These are phyloP conservation scores for Lasioglossum figueresi DNA, from an alignment of 2,888 invertebrate species.

Conservation along the genomic window DNA sequence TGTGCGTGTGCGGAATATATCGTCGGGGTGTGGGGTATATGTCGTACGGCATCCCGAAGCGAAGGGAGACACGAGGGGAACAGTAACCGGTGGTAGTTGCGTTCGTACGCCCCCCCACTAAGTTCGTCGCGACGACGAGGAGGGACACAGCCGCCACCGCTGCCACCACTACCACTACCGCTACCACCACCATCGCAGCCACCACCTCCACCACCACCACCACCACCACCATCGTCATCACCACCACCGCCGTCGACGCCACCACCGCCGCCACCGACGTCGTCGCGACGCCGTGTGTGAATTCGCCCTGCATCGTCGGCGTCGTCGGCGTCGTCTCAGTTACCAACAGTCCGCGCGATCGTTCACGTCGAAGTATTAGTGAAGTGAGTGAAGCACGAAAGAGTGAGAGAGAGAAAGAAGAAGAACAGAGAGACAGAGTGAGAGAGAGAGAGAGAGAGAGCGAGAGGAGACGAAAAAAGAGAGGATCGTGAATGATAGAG, in stretches of 20 bases:
- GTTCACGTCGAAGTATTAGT: slow-evolving; percentile 69
- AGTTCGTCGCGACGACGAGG: slow-evolving; percentile 61
- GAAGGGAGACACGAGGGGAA: slow-evolving; percentile 46
- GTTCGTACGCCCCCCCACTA: slow-evolving; percentile 49
- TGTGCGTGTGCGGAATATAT: slow-evolving; percentile 34
- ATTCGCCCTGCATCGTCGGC: slow-evolving; percentile 61
- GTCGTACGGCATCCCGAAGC: slow-evolving; percentile 51
- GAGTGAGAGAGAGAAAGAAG: slow-evolving; percentile 10
- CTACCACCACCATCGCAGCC: slow-evolving; percentile 44
- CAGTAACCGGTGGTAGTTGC: slow-evolving; percentile 57
- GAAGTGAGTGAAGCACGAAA: slow-evolving; percentile 48
- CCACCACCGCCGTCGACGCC: slow-evolving; percentile 46
- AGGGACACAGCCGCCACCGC: slow-evolving; percentile 28
- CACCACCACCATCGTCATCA: slow-evolving; percentile 9
- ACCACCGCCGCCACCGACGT: slow-evolving; percentile 68
- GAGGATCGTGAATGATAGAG: slow-evolving; percentile 20
- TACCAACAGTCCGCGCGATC: slow-evolving; percentile 80
- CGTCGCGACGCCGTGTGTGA: slow-evolving; percentile 72
- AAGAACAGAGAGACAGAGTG: background rate
- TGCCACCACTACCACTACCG: slow-evolving; percentile 50
- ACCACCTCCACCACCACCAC: slow-evolving; percentile 48
- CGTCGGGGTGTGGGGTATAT: slow-evolving; percentile 38
- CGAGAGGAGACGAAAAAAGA: slow-evolving; percentile 9
- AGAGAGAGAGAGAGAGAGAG: background rate
- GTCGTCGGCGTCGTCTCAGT: slow-evolving; percentile 72